Conservation (phyloP, 2,797 vertebrate species). For the Acanthurus lineatus region DNA sequence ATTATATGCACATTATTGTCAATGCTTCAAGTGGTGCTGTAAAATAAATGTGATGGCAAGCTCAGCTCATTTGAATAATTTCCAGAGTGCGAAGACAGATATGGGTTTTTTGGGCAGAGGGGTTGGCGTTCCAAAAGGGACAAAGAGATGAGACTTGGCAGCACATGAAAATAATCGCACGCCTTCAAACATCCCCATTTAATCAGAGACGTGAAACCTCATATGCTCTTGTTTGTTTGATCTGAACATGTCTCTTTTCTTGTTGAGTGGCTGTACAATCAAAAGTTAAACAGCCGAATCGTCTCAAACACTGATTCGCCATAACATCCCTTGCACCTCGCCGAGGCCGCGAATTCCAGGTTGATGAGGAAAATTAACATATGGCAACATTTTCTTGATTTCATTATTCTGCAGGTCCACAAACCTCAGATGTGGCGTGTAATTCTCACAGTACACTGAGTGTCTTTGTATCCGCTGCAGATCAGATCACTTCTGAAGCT, state of each 20-base stretch:
- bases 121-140: conserved; percentile 51
- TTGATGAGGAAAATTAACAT: conserved; percentile 56
- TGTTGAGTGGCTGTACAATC: conserved; percentile 31
- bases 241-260: conserved; percentile 40
- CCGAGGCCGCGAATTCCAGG: conserved; percentile 11
- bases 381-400: conserved; percentile 28
- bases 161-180: conserved; percentile 62
- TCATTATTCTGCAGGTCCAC: conserved; percentile 19
- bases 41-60: conserved; percentile 74
- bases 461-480: conserved; percentile 53
- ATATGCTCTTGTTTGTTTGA: conserved; percentile 48
- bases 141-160: conserved; percentile 58
- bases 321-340: not conserved
- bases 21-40: conserved; percentile 75
- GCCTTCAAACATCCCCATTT: conserved; percentile 74
- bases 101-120: conserved; percentile 45
- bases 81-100: conserved; percentile 65
- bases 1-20: conserved; percentile 78
- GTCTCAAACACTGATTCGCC: conserved; percentile 9
- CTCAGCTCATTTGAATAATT: conserved; percentile 81
- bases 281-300: conserved; percentile 20
- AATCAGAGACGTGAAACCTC: conserved; percentile 56
- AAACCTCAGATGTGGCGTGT: conserved; percentile 24
- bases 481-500: conserved; percentile 72
- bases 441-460: conserved; percentile 34